These are phyloP conservation scores for Diarsia rubi DNA, from an alignment of 2,888 invertebrate genomes.

Conservation along the genomic window DNA sequence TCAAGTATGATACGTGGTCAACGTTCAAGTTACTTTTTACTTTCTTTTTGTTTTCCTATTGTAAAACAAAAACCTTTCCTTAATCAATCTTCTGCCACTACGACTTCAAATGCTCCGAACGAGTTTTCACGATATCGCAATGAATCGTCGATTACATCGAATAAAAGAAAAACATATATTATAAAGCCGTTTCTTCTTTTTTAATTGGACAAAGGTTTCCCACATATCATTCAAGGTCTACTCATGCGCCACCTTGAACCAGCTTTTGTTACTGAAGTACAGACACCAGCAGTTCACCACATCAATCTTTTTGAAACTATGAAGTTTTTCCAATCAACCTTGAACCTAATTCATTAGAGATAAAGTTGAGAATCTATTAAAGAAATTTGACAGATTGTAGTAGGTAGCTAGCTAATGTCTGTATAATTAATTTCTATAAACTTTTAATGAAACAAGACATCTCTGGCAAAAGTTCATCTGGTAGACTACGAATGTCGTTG, in stretches of 20 bases:
- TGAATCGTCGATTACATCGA: neutral
- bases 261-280: neutral
- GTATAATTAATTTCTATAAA: no score
- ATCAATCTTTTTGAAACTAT: no score
- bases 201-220: neutral
- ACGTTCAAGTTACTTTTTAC: neutral
- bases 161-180: neutral
- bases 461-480: conserved; percentile 28
- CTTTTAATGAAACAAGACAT: conserved; percentile 8
- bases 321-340: no score
- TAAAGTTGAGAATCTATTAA: no score
- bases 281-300: no score
- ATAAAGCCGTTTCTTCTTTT: neutral
- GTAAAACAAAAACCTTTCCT: neutral
- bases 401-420: no score
- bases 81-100: neutral
- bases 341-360: no score
- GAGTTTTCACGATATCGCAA: neutral
- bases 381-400: no score
- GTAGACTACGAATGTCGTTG: conserved; percentile 16
- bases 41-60: neutral
- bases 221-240: neutral
- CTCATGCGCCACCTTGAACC: neutral
- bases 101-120: neutral
- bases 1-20: neutral